Conservation (phyloP, 2,797 vertebrate species). For the Thaleichthys pacificus region DNA sequence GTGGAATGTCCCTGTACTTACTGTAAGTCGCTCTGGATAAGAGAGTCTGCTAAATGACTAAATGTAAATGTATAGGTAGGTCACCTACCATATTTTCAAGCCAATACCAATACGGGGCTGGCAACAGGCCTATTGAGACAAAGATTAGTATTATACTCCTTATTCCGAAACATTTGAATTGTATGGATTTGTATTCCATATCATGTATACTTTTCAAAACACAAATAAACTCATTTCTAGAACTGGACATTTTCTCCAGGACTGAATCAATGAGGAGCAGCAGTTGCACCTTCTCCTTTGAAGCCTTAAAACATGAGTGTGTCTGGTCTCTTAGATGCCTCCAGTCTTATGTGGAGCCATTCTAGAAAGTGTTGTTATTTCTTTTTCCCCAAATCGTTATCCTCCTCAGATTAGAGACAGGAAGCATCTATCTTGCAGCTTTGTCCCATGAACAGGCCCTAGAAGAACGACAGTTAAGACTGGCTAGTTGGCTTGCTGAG, state of each 20-base stretch:
- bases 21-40: too few species aligned
- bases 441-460: neutral
- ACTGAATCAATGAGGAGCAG: neutral
- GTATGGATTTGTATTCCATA: neutral
- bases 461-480: neutral
- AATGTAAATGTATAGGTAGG: too few species aligned
- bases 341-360: constrained; percentile 54
- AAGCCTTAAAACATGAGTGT: constrained; percentile 39
- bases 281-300: neutral
- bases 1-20: too few species aligned
- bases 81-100: too few species aligned
- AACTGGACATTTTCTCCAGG: neutral
- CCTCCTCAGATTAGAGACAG: constrained; percentile 56
- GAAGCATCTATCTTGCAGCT: constrained; percentile 36
- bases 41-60: too few species aligned
- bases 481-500: neutral
- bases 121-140: neutral
- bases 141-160: neutral
- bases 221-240: neutral
- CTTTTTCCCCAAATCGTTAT: constrained; percentile 45
- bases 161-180: neutral
- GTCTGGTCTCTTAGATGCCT: constrained; percentile 64
- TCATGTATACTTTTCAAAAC: neutral
- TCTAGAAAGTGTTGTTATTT: constrained; percentile 58
- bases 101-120: neutral